These are phyloP conservation scores for Tyto alba DNA, from an alignment of 2,113 vertebrate genomes.

Conservation along the genomic window DNA sequence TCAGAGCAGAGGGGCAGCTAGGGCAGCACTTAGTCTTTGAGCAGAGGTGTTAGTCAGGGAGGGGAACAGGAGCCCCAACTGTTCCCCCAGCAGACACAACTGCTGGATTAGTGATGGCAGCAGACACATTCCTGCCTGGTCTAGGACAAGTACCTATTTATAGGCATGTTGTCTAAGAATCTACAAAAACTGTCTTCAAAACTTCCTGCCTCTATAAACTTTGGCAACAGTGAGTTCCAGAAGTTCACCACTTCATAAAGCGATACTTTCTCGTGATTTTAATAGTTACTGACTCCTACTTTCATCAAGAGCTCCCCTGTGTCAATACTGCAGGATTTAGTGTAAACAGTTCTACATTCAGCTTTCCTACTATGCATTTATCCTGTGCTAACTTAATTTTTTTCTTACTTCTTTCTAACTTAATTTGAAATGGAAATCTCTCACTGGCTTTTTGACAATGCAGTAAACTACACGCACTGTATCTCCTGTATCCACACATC, in stretches of 20 bases:
- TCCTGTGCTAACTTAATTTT: background rate
- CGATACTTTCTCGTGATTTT: background rate
- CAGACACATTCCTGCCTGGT: background rate
- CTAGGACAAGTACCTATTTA: background rate
- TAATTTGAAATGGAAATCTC: background rate
- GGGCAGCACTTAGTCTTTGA: background rate
- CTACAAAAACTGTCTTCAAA: background rate
- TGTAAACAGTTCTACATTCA: background rate
- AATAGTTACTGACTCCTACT: background rate
- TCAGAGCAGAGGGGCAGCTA: background rate
- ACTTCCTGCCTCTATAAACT: background rate
- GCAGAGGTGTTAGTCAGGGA: background rate
- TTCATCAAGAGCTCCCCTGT: background rate
- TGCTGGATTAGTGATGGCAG: background rate
- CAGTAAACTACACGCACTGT: background rate
- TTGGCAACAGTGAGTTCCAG: background rate
- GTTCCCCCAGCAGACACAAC: background rate
- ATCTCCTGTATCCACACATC: background rate
- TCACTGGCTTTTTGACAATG: background rate
- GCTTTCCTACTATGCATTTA: background rate
- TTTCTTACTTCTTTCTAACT: no score
- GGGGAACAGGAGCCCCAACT: background rate
- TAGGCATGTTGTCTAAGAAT: background rate
- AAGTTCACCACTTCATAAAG: background rate
- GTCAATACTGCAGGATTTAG: background rate